phyloP scores from a whole-genome alignment of 1,140 invertebrate genomes.

The Formica exsecta region DNA sequence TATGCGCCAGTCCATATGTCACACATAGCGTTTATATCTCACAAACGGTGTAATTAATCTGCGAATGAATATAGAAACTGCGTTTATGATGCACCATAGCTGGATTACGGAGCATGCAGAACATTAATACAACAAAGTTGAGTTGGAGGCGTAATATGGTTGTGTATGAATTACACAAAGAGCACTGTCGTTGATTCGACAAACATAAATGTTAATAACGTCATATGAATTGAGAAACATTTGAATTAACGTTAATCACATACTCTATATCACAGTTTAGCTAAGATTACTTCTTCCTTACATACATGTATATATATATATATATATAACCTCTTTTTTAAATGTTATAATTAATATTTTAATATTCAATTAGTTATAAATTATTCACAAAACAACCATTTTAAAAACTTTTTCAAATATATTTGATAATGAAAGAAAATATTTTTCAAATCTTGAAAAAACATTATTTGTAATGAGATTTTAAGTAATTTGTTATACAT shows the following conservation, averaged over 20 bases:
- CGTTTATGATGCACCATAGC: constrained; percentile 21
- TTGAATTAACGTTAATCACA: neutral
- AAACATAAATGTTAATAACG: constrained; percentile 17
- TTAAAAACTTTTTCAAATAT: too few species aligned
- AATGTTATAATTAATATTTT: neutral
- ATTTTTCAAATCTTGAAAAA: too few species aligned
- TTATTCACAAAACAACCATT: too few species aligned
- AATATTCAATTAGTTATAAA: neutral
- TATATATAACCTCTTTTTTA: neutral
- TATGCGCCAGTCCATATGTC: neutral
- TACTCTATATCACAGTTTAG: neutral
- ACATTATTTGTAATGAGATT: too few species aligned
- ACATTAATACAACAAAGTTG: constrained; percentile 33
- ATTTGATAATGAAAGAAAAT: too few species aligned
- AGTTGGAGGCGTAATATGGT: constrained; percentile 18
- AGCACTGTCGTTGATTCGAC: constrained; percentile 16
- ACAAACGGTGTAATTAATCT: constrained; percentile 50
- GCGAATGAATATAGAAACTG: constrained; percentile 24
- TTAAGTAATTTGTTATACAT: too few species aligned
- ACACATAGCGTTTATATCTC: constrained; percentile 15
- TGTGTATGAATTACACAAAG: constrained; percentile 27
- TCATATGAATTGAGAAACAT: neutral
- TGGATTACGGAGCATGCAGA: constrained; percentile 34
- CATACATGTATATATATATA: neutral
- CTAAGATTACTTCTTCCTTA: neutral